phyloP scores from a whole-genome alignment of 2,888 invertebrate genomes.

The Enchytraeus crypticus region DNA sequence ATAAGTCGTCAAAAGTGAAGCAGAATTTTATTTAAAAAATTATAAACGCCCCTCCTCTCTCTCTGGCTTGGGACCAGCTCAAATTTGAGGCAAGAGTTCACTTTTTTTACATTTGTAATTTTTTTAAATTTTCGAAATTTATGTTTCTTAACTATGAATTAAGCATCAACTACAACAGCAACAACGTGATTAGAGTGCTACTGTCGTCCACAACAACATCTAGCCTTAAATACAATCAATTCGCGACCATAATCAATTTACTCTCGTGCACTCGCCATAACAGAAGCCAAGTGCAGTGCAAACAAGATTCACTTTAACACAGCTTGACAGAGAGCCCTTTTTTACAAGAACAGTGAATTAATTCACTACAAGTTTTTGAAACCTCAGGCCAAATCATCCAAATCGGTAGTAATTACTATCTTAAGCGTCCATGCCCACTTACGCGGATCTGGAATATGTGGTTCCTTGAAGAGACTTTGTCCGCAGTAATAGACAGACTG shows the following conservation, averaged over 20 bases:
- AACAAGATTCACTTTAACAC: not conserved
- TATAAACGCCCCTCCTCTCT: too few species aligned
- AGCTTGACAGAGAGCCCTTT: not conserved
- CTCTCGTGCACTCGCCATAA: not conserved
- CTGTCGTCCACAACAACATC: too few species aligned
- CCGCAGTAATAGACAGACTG: conserved; percentile 3
- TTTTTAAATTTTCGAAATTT: too few species aligned
- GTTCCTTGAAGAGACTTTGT: not conserved
- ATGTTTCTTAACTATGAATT: too few species aligned
- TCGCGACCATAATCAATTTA: too few species aligned
- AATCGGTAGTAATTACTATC: not conserved
- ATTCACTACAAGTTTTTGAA: not conserved
- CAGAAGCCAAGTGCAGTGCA: not conserved
- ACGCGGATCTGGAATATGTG: not conserved
- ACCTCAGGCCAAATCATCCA: not conserved
- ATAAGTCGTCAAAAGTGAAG: too few species aligned
- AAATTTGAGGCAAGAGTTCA: too few species aligned
- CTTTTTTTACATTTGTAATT: too few species aligned
- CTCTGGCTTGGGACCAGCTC: too few species aligned
- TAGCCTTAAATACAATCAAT: not conserved
- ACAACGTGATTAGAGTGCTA: too few species aligned
- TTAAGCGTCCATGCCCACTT: not conserved
- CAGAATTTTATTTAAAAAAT: too few species aligned
- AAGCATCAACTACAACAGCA: not conserved
- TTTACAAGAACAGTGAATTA: not conserved